These are phyloP conservation scores for Urocolius indicus DNA, from an alignment of 2,113 vertebrate genomes.

Conservation along the genomic window DNA sequence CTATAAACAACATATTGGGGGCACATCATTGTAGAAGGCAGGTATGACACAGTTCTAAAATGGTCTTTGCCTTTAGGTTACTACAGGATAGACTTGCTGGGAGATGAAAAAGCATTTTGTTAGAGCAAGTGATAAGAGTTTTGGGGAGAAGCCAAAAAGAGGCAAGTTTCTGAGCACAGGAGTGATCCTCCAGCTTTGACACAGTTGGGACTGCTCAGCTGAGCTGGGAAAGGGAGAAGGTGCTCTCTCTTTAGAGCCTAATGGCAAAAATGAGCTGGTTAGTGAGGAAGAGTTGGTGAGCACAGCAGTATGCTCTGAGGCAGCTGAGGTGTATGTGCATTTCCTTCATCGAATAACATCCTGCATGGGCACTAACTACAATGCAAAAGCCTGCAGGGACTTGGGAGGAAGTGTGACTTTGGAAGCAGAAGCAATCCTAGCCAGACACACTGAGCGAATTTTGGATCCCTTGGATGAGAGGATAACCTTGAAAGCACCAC, in stretches of 20 bases:
- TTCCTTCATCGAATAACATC: neutral
- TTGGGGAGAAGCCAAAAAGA: neutral
- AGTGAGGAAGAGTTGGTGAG: accelerated
- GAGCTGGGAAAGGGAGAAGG: neutral
- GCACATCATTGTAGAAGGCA: neutral
- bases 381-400: neutral
- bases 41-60: neutral
- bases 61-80: neutral
- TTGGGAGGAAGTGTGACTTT: neutral
- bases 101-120: neutral
- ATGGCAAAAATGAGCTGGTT: neutral
- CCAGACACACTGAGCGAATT: neutral
- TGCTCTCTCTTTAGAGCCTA: neutral
- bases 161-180: neutral
- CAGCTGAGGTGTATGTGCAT: accelerated
- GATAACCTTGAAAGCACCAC: neutral
- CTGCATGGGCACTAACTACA: neutral
- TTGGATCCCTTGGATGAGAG: neutral
- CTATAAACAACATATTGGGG: accelerated
- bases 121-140: neutral
- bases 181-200: neutral
- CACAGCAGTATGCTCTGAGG: neutral
- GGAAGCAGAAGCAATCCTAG: neutral
- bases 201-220: neutral
- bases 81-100: neutral